phyloP scores from a whole-genome alignment of 2,888 invertebrate genomes.

The Synanthedon tipuliformis region DNA sequence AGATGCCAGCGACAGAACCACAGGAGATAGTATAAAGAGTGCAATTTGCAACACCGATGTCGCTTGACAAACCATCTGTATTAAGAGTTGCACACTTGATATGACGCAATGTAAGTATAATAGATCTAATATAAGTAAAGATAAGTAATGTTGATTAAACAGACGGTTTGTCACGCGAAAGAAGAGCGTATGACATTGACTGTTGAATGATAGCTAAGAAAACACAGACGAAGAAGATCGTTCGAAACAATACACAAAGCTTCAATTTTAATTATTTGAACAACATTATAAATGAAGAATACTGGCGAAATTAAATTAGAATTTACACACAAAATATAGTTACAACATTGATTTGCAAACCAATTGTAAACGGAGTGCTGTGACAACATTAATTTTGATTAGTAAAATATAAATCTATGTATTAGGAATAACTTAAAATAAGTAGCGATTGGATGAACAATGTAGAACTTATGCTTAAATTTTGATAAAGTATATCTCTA shows the following conservation, averaged over 20 bases:
- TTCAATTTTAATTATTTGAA: slow-evolving; percentile 35
- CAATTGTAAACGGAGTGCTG: slow-evolving; percentile 55
- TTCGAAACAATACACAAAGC: slow-evolving; percentile 53
- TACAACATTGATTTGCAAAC: slow-evolving; percentile 65
- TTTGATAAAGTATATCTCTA: no score
- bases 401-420: neutral
- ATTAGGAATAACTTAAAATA: neutral
- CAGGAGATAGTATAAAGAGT: slow-evolving; percentile 69
- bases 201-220: slow-evolving; percentile 61
- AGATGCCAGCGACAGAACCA: slow-evolving; percentile 66
- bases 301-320: slow-evolving; percentile 51
- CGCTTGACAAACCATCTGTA: slow-evolving; percentile 43
- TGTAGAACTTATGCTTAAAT: no score
- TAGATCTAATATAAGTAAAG: slow-evolving; percentile 1
- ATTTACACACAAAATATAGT: slow-evolving; percentile 52
- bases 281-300: slow-evolving; percentile 34
- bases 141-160: slow-evolving; percentile 4
- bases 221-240: slow-evolving; percentile 58
- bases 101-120: neutral
- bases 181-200: slow-evolving; percentile 61
- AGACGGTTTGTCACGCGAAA: slow-evolving; percentile 44
- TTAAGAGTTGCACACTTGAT: neutral
- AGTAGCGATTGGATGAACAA: no score
- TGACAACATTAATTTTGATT: slow-evolving; percentile 30
- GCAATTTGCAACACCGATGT: slow-evolving; percentile 70